Evolutionary conservation across 2,113 vertebrate species (phyloP).

Genomic region (Indri indri): DNA sequence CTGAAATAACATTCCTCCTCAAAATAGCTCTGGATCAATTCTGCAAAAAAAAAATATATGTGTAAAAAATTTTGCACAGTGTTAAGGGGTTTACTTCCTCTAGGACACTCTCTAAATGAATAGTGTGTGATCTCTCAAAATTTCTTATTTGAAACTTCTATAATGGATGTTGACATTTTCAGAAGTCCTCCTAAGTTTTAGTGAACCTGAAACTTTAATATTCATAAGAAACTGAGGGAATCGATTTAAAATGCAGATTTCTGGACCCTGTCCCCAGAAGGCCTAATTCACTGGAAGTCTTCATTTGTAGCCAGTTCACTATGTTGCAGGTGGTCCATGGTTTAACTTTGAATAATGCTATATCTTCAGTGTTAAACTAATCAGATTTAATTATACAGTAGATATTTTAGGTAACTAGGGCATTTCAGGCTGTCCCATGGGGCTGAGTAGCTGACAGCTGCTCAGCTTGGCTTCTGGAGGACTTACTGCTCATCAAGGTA

Average conservation of each 20-base stretch:
- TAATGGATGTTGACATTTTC: neutral
- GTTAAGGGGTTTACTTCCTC: neutral
- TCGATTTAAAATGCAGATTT: neutral
- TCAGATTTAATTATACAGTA: conserved; percentile 28
- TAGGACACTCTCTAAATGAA: conserved; percentile 2
- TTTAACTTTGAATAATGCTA: conserved; percentile 28
- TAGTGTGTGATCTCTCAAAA: neutral
- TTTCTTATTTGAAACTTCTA: neutral
- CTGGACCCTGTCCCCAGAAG: neutral
- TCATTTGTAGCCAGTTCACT: neutral
- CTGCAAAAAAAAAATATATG: neutral
- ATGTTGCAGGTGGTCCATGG: neutral
- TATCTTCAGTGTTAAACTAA: conserved; percentile 31
- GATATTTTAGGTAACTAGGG: conserved; percentile 15
- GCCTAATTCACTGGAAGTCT: neutral
- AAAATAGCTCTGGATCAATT: neutral
- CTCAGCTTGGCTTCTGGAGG: neutral
- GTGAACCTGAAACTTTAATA: neutral
- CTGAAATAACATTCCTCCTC: neutral
- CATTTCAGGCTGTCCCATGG: neutral
- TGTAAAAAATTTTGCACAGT: neutral
- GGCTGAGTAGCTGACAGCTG: neutral
- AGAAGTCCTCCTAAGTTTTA: neutral
- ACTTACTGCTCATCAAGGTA: neutral
- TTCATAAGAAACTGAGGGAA: neutral